Percentiles rank a stretch among this genome's conserved stretches.
Conservation (phyloP, 2,888 invertebrate species). For the Drosophila neutralis region DNA sequence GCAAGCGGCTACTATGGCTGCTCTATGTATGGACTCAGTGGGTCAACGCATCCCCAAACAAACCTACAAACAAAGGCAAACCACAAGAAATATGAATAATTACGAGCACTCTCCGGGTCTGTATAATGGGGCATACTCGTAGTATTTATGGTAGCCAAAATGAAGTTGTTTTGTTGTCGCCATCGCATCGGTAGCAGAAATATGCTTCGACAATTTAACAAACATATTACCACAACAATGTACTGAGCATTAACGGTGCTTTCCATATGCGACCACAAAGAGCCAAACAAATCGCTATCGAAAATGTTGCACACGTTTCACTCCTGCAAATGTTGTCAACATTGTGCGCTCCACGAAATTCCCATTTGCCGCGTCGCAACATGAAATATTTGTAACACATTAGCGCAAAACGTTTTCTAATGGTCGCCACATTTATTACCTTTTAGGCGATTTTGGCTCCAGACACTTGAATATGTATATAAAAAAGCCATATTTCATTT, state of each 20-base stretch:
- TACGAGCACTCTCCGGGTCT: slow-evolving; percentile 47
- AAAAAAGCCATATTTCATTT: slow-evolving; percentile 58
- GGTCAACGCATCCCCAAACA: slow-evolving; percentile 65
- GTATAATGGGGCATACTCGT: slow-evolving; percentile 48
- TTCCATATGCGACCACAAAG: slow-evolving; percentile 59
- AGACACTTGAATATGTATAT: slow-evolving; percentile 21
- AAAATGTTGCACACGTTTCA: slow-evolving; percentile 29
- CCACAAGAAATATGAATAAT: slow-evolving; percentile 77
- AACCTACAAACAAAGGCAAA: slow-evolving; percentile 43
- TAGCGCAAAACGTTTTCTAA: slow-evolving; percentile 77
- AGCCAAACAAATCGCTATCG: slow-evolving; percentile 43
- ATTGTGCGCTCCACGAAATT: slow-evolving; percentile 45
- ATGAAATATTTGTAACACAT: slow-evolving; percentile 80
- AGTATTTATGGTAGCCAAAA: slow-evolving; percentile 67
- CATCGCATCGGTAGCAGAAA: slow-evolving; percentile 57
- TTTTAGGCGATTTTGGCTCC: slow-evolving; percentile 46
- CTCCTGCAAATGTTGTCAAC: slow-evolving; percentile 25
- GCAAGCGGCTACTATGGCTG: slow-evolving; percentile 12
- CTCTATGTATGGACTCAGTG: slow-evolving; percentile 38
- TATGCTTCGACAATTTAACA: slow-evolving; percentile 69
- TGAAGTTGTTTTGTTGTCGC: slow-evolving; percentile 65
- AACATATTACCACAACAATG: slow-evolving; percentile 79
- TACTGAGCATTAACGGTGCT: slow-evolving; percentile 73
- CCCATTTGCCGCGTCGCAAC: slow-evolving; percentile 29
- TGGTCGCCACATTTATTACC: slow-evolving; percentile 68